These are phyloP conservation scores for Athripsodes cinereus DNA, from an alignment of 2,888 invertebrate species.

Conservation along the genomic window DNA sequence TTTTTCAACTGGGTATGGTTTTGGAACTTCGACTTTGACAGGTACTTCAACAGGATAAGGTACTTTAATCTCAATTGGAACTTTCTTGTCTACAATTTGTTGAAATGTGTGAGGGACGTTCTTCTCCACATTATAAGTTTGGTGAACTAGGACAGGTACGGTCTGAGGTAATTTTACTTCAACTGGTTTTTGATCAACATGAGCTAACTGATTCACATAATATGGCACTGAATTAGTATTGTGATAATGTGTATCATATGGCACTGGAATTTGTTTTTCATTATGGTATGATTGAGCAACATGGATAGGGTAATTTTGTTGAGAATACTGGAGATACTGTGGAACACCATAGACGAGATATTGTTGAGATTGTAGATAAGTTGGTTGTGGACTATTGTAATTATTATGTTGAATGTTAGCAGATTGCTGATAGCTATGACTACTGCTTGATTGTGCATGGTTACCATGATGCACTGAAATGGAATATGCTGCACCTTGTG, in stretches of 20 bases:
- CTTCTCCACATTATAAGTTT: slow-evolving; percentile 45
- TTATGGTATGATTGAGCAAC: background rate
- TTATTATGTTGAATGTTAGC: background rate
- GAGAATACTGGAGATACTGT: background rate
- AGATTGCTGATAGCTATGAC: background rate
- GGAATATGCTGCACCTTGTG: background rate
- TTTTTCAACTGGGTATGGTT: slow-evolving; percentile 41
- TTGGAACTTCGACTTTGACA: slow-evolving; percentile 43
- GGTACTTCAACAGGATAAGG: slow-evolving; percentile 54
- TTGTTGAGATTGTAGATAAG: slow-evolving; percentile 3
- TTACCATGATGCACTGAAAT: background rate
- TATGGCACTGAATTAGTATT: background rate
- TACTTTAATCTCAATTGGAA: slow-evolving; percentile 54
- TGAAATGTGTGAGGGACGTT: slow-evolving; percentile 41
- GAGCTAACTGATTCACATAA: background rate
- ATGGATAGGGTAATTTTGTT: too few species aligned
- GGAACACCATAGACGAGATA: slow-evolving; percentile 1
- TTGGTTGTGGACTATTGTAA: background rate
- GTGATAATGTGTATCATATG: background rate
- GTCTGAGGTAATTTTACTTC: background rate
- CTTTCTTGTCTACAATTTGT: slow-evolving; percentile 43
- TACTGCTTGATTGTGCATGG: background rate
- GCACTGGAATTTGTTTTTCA: background rate
- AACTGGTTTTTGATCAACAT: background rate
- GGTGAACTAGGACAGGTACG: slow-evolving; percentile 44